Conservation (phyloP, 1,140 invertebrate genomes). For the Caerostris darwini region DNA sequence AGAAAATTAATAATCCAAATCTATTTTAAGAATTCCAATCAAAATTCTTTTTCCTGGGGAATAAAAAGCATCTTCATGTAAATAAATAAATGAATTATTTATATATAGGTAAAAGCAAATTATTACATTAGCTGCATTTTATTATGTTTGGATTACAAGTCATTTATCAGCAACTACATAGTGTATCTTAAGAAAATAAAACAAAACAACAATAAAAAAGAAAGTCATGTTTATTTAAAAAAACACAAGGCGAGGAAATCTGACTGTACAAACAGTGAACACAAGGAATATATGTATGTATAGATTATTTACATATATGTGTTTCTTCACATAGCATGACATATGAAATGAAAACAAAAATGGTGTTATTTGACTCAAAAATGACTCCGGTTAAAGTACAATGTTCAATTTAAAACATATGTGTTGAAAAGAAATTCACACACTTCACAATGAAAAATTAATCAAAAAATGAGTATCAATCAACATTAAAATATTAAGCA, state of each 20-base stretch:
- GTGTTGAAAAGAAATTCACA: neutral
- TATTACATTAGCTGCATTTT: no score
- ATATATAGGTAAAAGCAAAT: no score
- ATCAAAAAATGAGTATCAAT: slow-evolving; percentile 14
- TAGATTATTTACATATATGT: slow-evolving; percentile 68
- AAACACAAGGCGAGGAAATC: slow-evolving; percentile 76
- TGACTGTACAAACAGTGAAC: slow-evolving; percentile 77
- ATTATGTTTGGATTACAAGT: neutral
- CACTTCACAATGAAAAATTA: slow-evolving; percentile 2
- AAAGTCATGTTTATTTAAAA: slow-evolving; percentile 72
- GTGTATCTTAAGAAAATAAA: neutral
- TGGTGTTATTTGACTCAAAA: slow-evolving; percentile 44
- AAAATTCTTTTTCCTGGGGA: no score
- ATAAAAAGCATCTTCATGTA: no score
- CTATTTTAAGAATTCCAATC: no score
- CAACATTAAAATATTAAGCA: slow-evolving; percentile 62
- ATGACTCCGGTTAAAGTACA: slow-evolving; percentile 53
- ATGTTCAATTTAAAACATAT: slow-evolving; percentile 47
- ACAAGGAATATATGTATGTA: slow-evolving; percentile 65
- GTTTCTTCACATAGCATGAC: slow-evolving; percentile 52
- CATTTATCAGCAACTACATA: neutral
- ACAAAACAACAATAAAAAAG: slow-evolving; percentile 25
- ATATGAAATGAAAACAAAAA: slow-evolving; percentile 45
- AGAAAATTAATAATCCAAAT: no score
- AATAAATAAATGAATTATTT: no score